Conservation (phyloP, 2,113 vertebrate species). For the Solenodon paradoxus region DNA sequence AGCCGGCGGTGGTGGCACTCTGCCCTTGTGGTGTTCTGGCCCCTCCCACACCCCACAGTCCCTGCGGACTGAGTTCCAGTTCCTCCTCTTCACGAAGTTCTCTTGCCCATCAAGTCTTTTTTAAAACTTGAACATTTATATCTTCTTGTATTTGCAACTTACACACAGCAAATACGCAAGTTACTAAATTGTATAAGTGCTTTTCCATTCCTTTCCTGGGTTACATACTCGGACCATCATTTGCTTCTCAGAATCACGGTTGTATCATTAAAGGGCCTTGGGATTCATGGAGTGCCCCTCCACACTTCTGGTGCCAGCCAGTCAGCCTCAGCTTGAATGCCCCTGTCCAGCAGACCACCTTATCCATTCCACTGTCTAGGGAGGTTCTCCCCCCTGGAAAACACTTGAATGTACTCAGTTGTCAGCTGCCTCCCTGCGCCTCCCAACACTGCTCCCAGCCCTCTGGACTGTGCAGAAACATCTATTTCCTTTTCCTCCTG, state of each 20-base stretch:
- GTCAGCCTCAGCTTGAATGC: not conserved
- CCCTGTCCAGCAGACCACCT: not conserved
- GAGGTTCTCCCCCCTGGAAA: not conserved
- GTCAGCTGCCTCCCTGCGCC: not conserved
- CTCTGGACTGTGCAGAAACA: not conserved
- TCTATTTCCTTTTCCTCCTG: not conserved
- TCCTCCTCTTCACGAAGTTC: not conserved
- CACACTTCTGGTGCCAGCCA: not conserved
- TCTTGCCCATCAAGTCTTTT: not conserved
- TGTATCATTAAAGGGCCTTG: not conserved
- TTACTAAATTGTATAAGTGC: accelerated
- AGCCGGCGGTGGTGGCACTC: not conserved
- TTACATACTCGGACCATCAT: not conserved
- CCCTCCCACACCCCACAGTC: not conserved
- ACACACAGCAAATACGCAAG: not conserved
- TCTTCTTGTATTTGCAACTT: not conserved
- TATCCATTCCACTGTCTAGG: not conserved
- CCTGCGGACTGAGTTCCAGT: not conserved
- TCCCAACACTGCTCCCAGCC: not conserved
- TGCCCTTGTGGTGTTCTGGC: accelerated
- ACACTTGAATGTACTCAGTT: not conserved
- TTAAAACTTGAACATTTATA: not conserved
- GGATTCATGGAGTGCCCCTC: not conserved
- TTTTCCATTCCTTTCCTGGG: not conserved
- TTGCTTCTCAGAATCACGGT: not conserved